Base-by-base conservation (phyloP, 2,797 vertebrate genomes). In the Manis pentadactyla region DNA sequence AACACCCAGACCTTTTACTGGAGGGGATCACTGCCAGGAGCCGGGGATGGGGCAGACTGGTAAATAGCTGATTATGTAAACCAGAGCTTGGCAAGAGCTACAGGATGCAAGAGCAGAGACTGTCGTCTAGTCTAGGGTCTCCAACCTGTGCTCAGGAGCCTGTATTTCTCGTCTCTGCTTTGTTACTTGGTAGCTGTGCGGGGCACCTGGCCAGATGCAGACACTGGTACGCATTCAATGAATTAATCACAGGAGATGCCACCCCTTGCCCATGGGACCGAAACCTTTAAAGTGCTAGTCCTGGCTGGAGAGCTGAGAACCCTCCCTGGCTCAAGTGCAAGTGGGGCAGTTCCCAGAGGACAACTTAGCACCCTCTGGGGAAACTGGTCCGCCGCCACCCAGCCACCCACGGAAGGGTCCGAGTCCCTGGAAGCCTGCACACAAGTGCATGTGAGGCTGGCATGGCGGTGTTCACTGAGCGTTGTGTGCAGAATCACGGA, bases 401-500 rank as follows among this genome's bases (percentile, higher is more conserved):
- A 13, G 39, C 49, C 19, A 2, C 29, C 37, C 39, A 37, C 31
- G 15, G 42, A 7, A 21, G 81, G 42, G 31, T 18, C 31, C 11
- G 19, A 15, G 15, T 31, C 55, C 55, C 14, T 15, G 42, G 71
- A 49, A 51, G 21, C 27, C 42, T 46, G 46, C 4, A 7, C 21
- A 3, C 31, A 7, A 4, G 27, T 55, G 23, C 5, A 27, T 23
- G 6, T 0, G 0, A 27, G 15, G 14, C 5, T 12, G 66, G 49
- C 0, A 1, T 0, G 2, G 15, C n/a, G 19, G 11, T 19, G 42
- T 19, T 59, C 34, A 18, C 34, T 37, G 1, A 21, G 59, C 19
- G 8, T 7, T 2, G 1, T 0, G 4, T 9, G 42, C 55, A 5
- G 69, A 53, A 21, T 7, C 27, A n/a, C 0, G 0, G 61, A 23